phyloP scores from a whole-genome alignment of 35 echinoderm and acorn worm species.

The Diadema setosum region DNA sequence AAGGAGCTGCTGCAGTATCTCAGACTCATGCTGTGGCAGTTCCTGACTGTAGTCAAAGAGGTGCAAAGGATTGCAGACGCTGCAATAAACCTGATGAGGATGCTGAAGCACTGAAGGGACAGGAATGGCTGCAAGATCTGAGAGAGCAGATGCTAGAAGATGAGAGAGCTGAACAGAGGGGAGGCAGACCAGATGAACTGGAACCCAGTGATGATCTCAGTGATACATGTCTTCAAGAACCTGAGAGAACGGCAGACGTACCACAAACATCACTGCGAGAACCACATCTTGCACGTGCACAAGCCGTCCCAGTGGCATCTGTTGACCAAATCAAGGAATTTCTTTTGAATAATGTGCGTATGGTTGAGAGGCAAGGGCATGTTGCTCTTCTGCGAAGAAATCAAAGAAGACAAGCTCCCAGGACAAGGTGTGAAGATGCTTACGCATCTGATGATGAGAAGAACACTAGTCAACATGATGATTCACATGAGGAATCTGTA shows the following conservation, averaged over 20 bases:
- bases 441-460: slow-evolving; percentile 70
- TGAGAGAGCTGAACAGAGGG: slow-evolving; percentile 57
- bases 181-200: too few species aligned
- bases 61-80: too few species aligned
- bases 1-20: too few species aligned
- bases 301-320: background rate
- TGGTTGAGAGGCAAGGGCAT: slow-evolving; percentile 42
- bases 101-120: slow-evolving; percentile 38
- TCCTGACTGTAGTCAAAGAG: too few species aligned
- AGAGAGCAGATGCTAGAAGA: slow-evolving; percentile 61
- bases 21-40: too few species aligned
- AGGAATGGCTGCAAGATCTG: background rate
- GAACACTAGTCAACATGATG: background rate
- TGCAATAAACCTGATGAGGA: too few species aligned
- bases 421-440: too few species aligned
- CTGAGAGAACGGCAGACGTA: too few species aligned
- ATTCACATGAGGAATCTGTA: background rate
- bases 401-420: too few species aligned
- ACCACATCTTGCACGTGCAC: background rate
- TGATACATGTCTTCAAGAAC: background rate
- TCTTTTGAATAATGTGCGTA: slow-evolving; percentile 17
- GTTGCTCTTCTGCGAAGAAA: slow-evolving; percentile 14
- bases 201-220: too few species aligned
- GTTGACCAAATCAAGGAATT: background rate
- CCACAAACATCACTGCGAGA: background rate